These are phyloP conservation scores for Phenacoccus solenopsis DNA, from an alignment of 1,140 invertebrate genomes.

Conservation along the genomic window DNA sequence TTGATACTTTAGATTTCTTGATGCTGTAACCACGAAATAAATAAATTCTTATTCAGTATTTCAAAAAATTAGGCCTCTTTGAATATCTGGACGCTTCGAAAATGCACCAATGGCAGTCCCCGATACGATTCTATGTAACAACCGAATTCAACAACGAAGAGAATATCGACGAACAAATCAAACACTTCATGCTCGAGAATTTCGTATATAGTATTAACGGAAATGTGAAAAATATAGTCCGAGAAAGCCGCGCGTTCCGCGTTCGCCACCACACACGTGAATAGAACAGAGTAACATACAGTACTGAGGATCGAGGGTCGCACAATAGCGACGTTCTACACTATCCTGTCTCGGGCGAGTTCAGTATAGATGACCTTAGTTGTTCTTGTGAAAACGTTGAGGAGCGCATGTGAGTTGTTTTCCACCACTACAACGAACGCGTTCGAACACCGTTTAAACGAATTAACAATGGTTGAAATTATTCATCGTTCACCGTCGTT, in stretches of 20 bases:
- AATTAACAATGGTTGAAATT: neutral
- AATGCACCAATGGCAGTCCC: neutral
- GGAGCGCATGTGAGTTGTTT: neutral
- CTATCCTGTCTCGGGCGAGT: neutral
- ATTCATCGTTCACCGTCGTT: neutral
- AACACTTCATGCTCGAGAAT: neutral
- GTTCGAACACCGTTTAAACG: neutral
- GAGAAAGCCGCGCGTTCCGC: neutral
- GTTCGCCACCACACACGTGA: neutral
- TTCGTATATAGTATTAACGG: neutral
- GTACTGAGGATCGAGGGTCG: neutral
- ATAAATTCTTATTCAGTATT: slow-evolving; percentile 15
- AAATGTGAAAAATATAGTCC: neutral
- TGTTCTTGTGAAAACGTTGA: neutral
- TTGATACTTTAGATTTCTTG: slow-evolving; percentile 16
- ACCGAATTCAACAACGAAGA: neutral
- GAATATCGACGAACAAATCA: neutral
- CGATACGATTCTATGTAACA: too few species aligned
- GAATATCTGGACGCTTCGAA: neutral
- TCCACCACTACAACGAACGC: neutral
- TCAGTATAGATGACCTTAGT: neutral
- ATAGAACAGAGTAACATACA: neutral
- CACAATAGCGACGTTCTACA: neutral
- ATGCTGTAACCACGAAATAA: slow-evolving; percentile 15
- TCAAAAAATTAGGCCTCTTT: neutral